Conservation (phyloP, 2,888 invertebrate genomes). For the Caenorhabditis sinica region DNA sequence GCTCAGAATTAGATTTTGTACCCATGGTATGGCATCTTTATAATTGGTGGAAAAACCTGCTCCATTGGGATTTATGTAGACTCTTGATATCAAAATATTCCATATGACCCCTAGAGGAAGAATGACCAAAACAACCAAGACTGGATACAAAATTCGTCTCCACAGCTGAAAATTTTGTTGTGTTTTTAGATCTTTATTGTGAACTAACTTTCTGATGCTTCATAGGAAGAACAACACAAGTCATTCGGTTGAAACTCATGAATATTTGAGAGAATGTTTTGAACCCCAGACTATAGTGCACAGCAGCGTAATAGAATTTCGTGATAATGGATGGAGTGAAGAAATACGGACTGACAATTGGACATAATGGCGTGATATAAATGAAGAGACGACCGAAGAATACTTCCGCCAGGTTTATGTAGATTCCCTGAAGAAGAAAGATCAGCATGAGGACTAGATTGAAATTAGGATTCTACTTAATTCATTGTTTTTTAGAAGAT, state of each 20-base stretch:
- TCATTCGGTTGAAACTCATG: slow-evolving; percentile 50
- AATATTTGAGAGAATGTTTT: slow-evolving; percentile 50
- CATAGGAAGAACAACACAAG: slow-evolving; percentile 36
- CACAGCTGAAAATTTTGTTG: slow-evolving; percentile 33
- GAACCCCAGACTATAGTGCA: slow-evolving; percentile 40
- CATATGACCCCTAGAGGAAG: slow-evolving; percentile 34
- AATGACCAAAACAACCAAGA: slow-evolving; percentile 6
- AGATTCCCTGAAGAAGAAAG: slow-evolving; percentile 36
- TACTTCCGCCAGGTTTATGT: slow-evolving; percentile 40
- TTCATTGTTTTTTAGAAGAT: too few species aligned
- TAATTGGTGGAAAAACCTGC: slow-evolving; percentile 46
- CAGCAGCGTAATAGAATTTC: slow-evolving; percentile 36
- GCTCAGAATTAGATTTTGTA: neutral
- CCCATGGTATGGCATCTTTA: slow-evolving; percentile 36
- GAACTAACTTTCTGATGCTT: slow-evolving; percentile 15
- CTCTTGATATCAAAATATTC: slow-evolving; percentile 46
- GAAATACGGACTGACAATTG: slow-evolving; percentile 36
- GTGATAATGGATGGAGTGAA: slow-evolving; percentile 37
- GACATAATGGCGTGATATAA: slow-evolving; percentile 40
- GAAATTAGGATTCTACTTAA: too few species aligned
- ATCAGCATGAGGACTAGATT: neutral
- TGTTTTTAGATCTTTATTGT: too few species aligned
- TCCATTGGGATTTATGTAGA: slow-evolving; percentile 46
- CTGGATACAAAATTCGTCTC: slow-evolving; percentile 7
- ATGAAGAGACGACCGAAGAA: slow-evolving; percentile 43